These are phyloP conservation scores for Nyctereutes procyonoides DNA, from an alignment of 2,113 vertebrate genomes.

Conservation along the genomic window DNA sequence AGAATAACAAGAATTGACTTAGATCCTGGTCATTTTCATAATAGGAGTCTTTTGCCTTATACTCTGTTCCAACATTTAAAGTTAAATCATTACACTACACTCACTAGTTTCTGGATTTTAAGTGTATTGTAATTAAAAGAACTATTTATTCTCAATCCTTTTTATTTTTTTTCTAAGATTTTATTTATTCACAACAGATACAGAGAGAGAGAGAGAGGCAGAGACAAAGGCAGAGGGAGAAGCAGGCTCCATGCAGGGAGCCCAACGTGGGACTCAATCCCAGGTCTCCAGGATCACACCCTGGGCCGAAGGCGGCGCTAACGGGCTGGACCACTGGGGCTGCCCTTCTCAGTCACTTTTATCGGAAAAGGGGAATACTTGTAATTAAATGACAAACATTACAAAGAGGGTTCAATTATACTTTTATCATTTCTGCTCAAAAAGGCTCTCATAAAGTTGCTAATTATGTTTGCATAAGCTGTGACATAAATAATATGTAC, in stretches of 20 bases:
- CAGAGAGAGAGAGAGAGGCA: too few species aligned
- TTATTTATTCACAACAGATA: too few species aligned
- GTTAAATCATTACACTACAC: neutral
- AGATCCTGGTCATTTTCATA: conserved; percentile 22
- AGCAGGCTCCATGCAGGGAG: too few species aligned
- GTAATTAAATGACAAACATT: conserved; percentile 52
- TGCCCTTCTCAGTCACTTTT: neutral
- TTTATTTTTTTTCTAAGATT: neutral
- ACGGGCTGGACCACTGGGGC: too few species aligned
- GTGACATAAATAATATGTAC: conserved; percentile 16
- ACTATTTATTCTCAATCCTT: conserved; percentile 40
- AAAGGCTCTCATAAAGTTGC: conserved; percentile 30
- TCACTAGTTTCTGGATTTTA: conserved; percentile 42
- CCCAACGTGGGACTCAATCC: too few species aligned
- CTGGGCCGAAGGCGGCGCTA: too few species aligned
- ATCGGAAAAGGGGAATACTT: neutral
- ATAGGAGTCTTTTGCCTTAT: conserved; percentile 14
- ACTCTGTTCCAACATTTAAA: conserved; percentile 9
- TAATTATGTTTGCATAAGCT: conserved; percentile 29
- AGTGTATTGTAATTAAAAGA: neutral
- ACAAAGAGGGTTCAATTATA: conserved; percentile 47
- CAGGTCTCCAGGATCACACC: too few species aligned
- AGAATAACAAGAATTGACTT: neutral
- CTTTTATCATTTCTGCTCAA: conserved; percentile 49
- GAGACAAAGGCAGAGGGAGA: too few species aligned